phyloP scores from a whole-genome alignment of 2,888 invertebrate species.

The Philaethria dido region DNA sequence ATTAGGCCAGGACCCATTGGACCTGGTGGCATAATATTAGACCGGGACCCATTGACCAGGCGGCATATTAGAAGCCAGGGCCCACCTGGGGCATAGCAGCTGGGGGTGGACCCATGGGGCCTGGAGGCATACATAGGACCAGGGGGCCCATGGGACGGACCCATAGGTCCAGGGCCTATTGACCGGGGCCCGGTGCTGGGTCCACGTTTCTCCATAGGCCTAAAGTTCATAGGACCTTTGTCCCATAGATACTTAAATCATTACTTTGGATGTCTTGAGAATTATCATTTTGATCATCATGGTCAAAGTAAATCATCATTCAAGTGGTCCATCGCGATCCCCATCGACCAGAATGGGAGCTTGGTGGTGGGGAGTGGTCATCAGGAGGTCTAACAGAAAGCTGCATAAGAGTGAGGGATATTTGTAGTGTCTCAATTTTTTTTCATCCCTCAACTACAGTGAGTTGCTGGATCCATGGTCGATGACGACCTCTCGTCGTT shows the following conservation, averaged over 20 bases:
- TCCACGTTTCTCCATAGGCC: too few relatives aligned
- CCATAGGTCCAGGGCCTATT: conserved; percentile 42
- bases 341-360: conserved; percentile 57
- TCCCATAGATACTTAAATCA: too few relatives aligned
- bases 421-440: conserved; percentile 54
- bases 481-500: conserved; percentile 63
- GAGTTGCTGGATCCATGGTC: conserved; percentile 61
- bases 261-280: conserved; percentile 38
- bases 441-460: conserved; percentile 64
- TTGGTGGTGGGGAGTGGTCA: conserved; percentile 54
- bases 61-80: conserved; percentile 43
- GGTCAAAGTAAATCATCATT: conserved; percentile 58
- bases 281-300: conserved; percentile 49
- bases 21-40: conserved; percentile 46
- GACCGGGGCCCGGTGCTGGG: conserved; percentile 40
- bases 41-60: conserved; percentile 39
- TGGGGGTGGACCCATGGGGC: conserved; percentile 48
- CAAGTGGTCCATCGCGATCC: conserved; percentile 47
- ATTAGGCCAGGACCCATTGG: conserved; percentile 45
- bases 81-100: conserved; percentile 49
- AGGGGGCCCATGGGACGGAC: conserved; percentile 44
- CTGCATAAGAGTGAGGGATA: conserved; percentile 72
- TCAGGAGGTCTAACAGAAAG: conserved; percentile 64
- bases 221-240: conserved; percentile 37
- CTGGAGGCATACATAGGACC: conserved; percentile 48